These are phyloP conservation scores for Chrysocyon brachyurus DNA, from an alignment of 2,797 vertebrate species.

Conservation along the genomic window DNA sequence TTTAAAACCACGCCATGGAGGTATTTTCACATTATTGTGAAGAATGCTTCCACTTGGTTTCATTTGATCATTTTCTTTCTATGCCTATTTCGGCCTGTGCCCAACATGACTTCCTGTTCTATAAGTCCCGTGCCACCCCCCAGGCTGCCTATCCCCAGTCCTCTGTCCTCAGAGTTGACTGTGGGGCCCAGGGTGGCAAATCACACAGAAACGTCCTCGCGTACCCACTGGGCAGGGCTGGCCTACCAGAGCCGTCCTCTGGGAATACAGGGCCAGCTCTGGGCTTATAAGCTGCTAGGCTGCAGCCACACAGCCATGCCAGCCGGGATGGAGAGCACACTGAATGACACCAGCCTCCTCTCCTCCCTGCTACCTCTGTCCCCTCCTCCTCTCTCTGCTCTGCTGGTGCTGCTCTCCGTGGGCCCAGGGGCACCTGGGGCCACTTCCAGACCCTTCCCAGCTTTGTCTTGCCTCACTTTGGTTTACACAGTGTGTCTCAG, in stretches of 20 bases:
- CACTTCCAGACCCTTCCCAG: background rate
- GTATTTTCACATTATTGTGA: accelerated
- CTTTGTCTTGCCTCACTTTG: background rate
- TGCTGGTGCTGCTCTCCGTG: background rate
- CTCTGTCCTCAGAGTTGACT: background rate
- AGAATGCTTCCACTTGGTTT: background rate
- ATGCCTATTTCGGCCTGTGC: background rate
- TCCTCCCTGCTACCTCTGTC: background rate
- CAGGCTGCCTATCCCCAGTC: background rate
- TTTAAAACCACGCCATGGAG: background rate
- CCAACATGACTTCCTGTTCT: background rate
- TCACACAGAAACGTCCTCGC: background rate
- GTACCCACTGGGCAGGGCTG: background rate
- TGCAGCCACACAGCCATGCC: background rate
- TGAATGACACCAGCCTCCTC: too few relatives aligned
- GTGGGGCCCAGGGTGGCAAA: background rate
- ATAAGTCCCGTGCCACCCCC: background rate
- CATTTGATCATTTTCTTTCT: background rate
- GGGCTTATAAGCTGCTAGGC: too few relatives aligned
- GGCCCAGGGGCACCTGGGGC: background rate
- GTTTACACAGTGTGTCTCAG: background rate
- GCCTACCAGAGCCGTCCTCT: background rate
- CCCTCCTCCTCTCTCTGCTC: background rate
- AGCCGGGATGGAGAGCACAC: background rate
- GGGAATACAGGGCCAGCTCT: background rate